Evolutionary conservation across 92 coral and sea anemone species (phyloP).

Genomic region (Epizoanthus scotinus): DNA sequence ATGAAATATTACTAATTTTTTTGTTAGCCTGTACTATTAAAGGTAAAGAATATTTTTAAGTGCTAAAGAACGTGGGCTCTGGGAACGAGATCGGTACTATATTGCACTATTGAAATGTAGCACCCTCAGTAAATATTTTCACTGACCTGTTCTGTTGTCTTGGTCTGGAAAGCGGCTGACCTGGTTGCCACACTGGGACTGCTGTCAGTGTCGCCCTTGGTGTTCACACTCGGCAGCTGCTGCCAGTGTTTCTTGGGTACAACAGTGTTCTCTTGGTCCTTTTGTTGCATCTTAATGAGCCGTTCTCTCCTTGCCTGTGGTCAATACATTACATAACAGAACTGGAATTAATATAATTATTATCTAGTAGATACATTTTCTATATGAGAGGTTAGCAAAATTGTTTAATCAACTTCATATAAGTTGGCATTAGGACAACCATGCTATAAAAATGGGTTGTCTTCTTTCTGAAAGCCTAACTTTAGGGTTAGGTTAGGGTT

Average conservation of each 20-base stretch:
- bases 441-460: no score
- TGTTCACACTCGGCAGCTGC: conserved; percentile 46
- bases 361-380: background rate
- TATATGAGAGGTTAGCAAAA: no score
- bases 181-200: conserved; percentile 87
- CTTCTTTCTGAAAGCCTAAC: no score
- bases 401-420: no score
- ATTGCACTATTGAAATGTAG: no score
- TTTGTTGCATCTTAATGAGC: conserved; percentile 77
- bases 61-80: no score
- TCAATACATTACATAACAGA: background rate
- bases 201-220: conserved; percentile 18
- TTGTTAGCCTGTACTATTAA: no score
- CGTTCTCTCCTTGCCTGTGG: conserved; percentile 76
- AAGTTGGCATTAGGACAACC: no score
- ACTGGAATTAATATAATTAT: background rate
- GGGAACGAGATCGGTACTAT: no score
- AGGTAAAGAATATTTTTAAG: no score
- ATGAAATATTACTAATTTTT: no score
- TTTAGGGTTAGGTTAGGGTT: no score
- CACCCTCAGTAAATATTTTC: background rate
- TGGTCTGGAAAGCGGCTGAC: conserved; percentile 35
- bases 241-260: conserved; percentile 89
- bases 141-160: conserved; percentile 20
- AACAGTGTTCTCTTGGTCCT: conserved; percentile 69